phyloP scores from a whole-genome alignment of 1,140 invertebrate genomes.

The Philotrypesis tridentata region DNA sequence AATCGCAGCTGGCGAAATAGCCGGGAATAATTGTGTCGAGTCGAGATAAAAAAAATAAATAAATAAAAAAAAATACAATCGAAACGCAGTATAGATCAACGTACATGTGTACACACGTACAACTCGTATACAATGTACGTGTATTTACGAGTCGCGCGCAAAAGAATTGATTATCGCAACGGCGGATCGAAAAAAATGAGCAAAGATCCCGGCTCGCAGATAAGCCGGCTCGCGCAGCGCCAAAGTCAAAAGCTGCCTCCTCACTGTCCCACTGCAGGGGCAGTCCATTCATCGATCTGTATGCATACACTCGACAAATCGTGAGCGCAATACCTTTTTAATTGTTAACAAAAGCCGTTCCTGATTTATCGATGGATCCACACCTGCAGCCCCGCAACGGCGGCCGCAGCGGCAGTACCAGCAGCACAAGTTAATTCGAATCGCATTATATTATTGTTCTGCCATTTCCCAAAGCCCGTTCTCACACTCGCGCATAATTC shows the following conservation, averaged over 20 bases:
- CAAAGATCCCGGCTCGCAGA: not conserved
- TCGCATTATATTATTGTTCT: not conserved
- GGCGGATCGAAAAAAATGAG: not conserved
- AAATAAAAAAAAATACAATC: no score
- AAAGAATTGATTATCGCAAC: not conserved
- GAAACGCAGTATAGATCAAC: no score
- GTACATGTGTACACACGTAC: not conserved
- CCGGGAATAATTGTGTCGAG: not conserved
- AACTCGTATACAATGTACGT: not conserved
- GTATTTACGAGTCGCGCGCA: no score
- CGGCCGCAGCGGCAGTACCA: not conserved
- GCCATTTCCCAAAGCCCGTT: not conserved
- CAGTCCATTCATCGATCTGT: not conserved
- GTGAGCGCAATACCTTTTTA: not conserved
- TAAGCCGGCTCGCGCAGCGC: not conserved
- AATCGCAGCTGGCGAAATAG: not conserved
- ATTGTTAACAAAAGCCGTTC: not conserved
- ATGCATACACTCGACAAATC: conserved; percentile 23
- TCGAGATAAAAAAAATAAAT: no score
- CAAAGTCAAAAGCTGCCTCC: not conserved
- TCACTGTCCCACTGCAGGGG: conserved; percentile 8
- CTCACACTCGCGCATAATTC: not conserved
- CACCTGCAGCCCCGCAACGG: not conserved
- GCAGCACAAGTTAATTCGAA: not conserved
- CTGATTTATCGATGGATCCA: not conserved